Evolutionary conservation across 2,113 vertebrate species (phyloP).

Genomic region (Orycteropus afer): DNA sequence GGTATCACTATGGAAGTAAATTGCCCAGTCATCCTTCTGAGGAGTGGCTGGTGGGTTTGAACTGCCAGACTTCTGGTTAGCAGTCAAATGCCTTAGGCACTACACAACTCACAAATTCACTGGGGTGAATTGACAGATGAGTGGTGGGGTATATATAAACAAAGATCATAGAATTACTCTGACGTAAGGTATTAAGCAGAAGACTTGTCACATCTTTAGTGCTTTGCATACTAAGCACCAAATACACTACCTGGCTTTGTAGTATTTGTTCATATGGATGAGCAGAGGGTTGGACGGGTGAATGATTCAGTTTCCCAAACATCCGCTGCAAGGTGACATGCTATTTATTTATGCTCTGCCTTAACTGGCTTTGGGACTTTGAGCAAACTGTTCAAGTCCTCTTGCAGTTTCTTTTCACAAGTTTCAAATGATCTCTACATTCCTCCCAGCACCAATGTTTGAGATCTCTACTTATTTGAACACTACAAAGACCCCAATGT

Average conservation of each 20-base stretch:
- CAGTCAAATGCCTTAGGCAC: too few relatives aligned
- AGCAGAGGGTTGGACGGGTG: not conserved
- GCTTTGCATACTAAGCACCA: not conserved
- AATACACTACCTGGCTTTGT: not conserved
- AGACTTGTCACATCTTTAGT: not conserved
- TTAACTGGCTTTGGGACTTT: not conserved
- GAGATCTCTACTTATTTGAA: not conserved
- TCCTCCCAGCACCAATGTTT: not conserved
- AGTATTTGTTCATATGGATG: not conserved
- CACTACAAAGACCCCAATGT: too few relatives aligned
- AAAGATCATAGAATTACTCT: not conserved
- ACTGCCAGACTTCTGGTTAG: too few relatives aligned
- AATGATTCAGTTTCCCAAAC: not conserved
- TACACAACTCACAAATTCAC: not conserved
- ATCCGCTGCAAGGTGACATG: not conserved
- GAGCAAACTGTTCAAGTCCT: not conserved
- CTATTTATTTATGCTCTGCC: accelerated
- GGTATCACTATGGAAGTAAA: too few relatives aligned
- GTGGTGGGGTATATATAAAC: too few relatives aligned
- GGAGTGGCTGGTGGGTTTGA: too few relatives aligned
- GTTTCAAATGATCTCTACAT: not conserved
- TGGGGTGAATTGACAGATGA: not conserved
- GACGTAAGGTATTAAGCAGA: not conserved
- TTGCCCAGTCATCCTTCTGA: too few relatives aligned
- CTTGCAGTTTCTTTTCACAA: not conserved